Evolutionary conservation across 2,888 invertebrate species (phyloP).

Genomic region (Malacosoma neustria): DNA sequence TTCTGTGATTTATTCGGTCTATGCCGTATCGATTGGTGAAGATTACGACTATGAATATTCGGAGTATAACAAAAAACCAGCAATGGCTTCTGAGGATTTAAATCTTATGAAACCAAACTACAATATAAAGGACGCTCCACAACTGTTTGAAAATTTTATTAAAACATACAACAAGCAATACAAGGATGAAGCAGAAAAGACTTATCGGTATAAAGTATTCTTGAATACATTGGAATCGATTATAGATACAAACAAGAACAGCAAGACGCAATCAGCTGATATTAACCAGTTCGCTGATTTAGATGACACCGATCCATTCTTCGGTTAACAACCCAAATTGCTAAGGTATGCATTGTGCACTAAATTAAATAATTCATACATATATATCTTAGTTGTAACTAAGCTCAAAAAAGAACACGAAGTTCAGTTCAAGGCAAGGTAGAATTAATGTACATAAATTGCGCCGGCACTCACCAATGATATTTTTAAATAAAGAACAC

Average conservation of each 20-base stretch:
- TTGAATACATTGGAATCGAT: constrained; percentile 37
- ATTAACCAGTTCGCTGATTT: constrained; percentile 47
- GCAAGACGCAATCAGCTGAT: constrained; percentile 19
- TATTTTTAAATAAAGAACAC: too few species aligned
- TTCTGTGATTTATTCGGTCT: constrained; percentile 5
- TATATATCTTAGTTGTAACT: too few species aligned
- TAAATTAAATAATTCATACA: too few species aligned
- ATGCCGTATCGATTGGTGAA: constrained; percentile 10
- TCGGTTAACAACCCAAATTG: too few species aligned
- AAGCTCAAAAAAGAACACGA: too few species aligned
- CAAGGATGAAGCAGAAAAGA: constrained; percentile 25
- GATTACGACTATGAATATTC: constrained; percentile 9
- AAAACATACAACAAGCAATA: constrained; percentile 36
- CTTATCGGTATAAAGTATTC: constrained; percentile 34
- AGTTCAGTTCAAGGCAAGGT: too few species aligned
- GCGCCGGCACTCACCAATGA: too few species aligned
- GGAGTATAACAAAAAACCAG: constrained; percentile 5
- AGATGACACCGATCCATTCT: too few species aligned
- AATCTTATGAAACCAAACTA: constrained; percentile 27
- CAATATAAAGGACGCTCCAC: constrained; percentile 33
- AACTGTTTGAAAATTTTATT: constrained; percentile 34
- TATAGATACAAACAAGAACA: constrained; percentile 32
- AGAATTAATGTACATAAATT: too few species aligned
- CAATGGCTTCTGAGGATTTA: constrained; percentile 10
- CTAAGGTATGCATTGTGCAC: too few species aligned